Conservation (phyloP, 2,113 vertebrate genomes). For the Pteropus alecto region DNA sequence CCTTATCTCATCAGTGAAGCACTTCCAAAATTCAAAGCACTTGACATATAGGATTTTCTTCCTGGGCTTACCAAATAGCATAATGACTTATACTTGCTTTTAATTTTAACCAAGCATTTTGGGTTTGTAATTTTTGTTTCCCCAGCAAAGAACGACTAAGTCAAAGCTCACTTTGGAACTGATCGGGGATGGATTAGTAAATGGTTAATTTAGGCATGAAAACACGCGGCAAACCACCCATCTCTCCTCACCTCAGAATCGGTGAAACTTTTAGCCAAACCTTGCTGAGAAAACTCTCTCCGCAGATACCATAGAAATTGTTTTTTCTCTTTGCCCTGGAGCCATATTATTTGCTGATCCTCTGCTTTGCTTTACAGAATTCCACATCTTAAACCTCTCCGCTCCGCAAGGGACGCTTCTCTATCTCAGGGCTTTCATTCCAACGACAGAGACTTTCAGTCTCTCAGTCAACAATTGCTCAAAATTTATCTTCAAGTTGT, state of each 20-base stretch:
- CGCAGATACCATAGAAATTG: background rate
- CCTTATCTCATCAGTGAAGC: conserved; percentile 43
- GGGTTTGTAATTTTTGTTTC: conserved; percentile 21
- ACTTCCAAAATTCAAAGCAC: conserved; percentile 51
- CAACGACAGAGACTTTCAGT: background rate
- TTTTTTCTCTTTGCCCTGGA: conserved; percentile 27
- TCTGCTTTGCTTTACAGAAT: conserved; percentile 49
- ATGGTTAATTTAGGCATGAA: background rate
- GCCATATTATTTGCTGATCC: conserved; percentile 20
- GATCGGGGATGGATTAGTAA: background rate
- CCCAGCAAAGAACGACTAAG: background rate
- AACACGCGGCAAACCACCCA: background rate
- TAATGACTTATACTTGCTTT: background rate
- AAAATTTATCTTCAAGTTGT: conserved; percentile 55
- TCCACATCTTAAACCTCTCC: conserved; percentile 2
- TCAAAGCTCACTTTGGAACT: background rate
- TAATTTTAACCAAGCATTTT: conserved; percentile 38
- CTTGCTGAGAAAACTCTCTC: conserved; percentile 27
- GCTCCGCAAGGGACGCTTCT: background rate
- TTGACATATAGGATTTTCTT: conserved; percentile 45
- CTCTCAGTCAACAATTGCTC: conserved; percentile 25
- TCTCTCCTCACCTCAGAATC: background rate
- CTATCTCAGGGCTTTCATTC: conserved; percentile 31
- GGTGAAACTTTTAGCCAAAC: background rate
- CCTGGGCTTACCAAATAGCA: conserved; percentile 19